A percentile compares a stretch with the other conserved stretches of the same genome.
Conservation (phyloP, 2,797 vertebrate genomes). For the Acrossocheilus wenchowensis region DNA sequence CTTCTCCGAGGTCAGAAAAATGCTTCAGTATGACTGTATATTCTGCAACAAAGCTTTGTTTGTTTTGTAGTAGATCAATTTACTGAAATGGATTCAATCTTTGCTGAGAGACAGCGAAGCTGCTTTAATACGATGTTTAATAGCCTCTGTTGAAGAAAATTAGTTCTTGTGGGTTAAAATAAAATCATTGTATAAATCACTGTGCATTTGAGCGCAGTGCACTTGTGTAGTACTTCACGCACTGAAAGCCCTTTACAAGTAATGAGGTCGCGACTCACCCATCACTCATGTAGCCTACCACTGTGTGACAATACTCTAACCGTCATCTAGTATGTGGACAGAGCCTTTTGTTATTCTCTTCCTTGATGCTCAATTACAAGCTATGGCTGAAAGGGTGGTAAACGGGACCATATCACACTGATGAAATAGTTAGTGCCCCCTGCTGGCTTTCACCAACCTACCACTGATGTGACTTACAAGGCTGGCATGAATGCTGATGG, state of each 20-base stretch:
- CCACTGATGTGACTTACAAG: background rate
- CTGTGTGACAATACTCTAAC: slow-evolving; percentile 16
- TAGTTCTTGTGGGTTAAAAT: slow-evolving; percentile 18
- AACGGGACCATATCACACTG: background rate
- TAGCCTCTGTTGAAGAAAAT: slow-evolving; percentile 1
- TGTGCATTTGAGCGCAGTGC: background rate
- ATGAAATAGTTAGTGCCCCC: slow-evolving; percentile 10
- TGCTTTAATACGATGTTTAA: background rate
- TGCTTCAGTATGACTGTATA: background rate
- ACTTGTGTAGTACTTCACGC: slow-evolving; percentile 11
- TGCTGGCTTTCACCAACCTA: slow-evolving; percentile 23
- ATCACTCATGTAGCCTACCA: slow-evolving; percentile 36
- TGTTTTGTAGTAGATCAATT: slow-evolving; percentile 1
- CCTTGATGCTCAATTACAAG: background rate
- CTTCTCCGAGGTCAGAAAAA: slow-evolving; percentile 26
- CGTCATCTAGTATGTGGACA: slow-evolving; percentile 10
- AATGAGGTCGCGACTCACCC: slow-evolving; percentile 34
- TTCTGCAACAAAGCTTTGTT: background rate
- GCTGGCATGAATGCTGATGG: background rate
- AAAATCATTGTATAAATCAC: slow-evolving; percentile 16
- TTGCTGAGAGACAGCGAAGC: background rate
- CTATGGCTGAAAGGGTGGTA: background rate
- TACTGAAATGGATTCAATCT: slow-evolving; percentile 1
- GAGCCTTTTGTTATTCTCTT: slow-evolving; percentile 11
- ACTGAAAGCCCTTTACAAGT: slow-evolving; percentile 23